phyloP scores from a whole-genome alignment of 1,140 invertebrate species.

The Charaxes varanes region DNA sequence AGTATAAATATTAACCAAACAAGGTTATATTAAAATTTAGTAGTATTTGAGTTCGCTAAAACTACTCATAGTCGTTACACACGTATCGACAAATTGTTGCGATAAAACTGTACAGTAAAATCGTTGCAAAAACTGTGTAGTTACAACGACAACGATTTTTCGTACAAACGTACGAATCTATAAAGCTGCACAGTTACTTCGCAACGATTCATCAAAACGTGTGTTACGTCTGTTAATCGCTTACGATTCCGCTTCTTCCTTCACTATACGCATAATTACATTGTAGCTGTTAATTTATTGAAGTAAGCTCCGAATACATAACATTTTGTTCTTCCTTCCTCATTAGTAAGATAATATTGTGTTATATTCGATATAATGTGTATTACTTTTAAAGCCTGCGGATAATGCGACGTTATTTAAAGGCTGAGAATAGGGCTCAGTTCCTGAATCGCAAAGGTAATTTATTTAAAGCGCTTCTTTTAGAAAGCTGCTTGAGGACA shows the following conservation, averaged over 20 bases:
- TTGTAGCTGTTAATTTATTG: slow-evolving; percentile 13
- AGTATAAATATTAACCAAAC: too few species aligned
- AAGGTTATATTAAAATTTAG: too few species aligned
- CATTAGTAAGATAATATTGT: too few species aligned
- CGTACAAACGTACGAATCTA: not conserved
- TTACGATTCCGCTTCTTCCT: not conserved
- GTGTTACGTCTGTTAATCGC: not conserved
- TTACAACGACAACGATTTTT: too few species aligned
- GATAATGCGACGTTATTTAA: too few species aligned
- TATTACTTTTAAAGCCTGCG: not conserved
- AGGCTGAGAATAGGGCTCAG: too few species aligned
- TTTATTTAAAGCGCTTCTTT: not conserved
- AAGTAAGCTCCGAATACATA: slow-evolving; percentile 11
- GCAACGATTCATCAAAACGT: not conserved
- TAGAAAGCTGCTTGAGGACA: not conserved
- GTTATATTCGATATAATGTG: too few species aligned
- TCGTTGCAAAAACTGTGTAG: too few species aligned
- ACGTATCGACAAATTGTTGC: too few species aligned
- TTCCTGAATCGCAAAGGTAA: not conserved
- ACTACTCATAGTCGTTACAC: too few species aligned
- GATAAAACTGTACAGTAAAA: too few species aligned
- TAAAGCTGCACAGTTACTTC: not conserved
- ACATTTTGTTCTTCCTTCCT: slow-evolving; percentile 10
- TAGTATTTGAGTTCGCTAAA: too few species aligned
- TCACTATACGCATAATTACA: not conserved